Percentiles rank a stretch among this genome's conserved stretches.
These are phyloP conservation scores for Cyanoderma ruficeps DNA, from an alignment of 2,113 vertebrate genomes.

Conservation along the genomic window DNA sequence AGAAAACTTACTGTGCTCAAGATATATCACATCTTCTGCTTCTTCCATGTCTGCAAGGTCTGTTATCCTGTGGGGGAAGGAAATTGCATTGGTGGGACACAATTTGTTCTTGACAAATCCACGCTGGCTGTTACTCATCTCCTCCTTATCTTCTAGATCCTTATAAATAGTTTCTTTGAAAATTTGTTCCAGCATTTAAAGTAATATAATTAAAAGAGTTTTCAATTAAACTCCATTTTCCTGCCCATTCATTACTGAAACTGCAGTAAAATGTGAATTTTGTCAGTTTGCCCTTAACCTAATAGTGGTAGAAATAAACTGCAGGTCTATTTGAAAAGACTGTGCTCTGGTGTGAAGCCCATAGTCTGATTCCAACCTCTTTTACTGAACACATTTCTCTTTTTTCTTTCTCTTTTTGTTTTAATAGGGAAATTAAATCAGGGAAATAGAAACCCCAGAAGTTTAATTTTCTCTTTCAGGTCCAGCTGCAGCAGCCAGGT, in stretches of 20 bases:
- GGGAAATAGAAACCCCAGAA: neutral
- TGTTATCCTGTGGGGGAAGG: neutral
- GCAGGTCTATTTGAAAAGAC: neutral
- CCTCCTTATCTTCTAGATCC: neutral
- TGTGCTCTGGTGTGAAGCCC: neutral
- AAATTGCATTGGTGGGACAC: slow-evolving; percentile 25
- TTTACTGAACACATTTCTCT: neutral
- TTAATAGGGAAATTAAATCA: neutral
- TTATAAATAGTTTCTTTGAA: slow-evolving; percentile 10
- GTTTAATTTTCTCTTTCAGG: neutral
- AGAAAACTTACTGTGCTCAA: neutral
- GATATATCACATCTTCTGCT: neutral
- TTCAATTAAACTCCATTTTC: neutral
- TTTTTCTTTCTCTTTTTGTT: neutral
- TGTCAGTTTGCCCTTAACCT: neutral
- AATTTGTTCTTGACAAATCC: slow-evolving; percentile 32
- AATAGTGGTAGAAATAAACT: neutral
- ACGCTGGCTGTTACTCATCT: neutral
- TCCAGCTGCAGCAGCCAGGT: neutral
- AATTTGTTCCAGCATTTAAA: slow-evolving; percentile 3
- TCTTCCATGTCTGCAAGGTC: neutral
- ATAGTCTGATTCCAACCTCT: neutral
- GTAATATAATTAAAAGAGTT: neutral
- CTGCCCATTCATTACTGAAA: neutral
- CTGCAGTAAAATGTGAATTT: neutral